These are phyloP conservation scores for Thera obeliscata DNA, from an alignment of 2,888 invertebrate genomes.

Conservation along the genomic window DNA sequence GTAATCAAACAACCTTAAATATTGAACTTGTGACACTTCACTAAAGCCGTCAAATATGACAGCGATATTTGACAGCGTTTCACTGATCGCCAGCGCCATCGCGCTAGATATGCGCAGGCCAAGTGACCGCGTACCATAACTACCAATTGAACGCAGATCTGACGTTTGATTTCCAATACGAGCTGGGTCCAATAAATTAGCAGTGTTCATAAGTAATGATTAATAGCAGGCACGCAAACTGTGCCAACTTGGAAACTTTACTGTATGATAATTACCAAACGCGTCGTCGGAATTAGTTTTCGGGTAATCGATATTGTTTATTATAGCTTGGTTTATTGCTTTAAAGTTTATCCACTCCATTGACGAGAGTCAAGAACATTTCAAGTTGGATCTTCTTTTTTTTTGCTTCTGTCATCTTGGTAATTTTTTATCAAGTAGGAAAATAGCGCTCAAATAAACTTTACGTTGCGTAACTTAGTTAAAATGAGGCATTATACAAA, in stretches of 20 bases:
- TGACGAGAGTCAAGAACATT: background rate
- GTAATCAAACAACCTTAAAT: no score
- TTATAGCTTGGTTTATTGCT: conserved; percentile 10
- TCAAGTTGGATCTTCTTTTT: no score
- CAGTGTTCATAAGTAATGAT: conserved; percentile 29
- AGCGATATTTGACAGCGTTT: no score
- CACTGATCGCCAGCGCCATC: no score
- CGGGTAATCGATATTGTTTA: conserved; percentile 20
- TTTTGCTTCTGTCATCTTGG: no score
- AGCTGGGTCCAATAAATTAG: conserved; percentile 27
- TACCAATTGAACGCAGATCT: background rate
- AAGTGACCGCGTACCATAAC: background rate
- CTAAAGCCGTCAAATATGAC: no score
- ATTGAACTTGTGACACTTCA: no score
- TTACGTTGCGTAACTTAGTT: no score
- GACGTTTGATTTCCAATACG: conserved; percentile 29
- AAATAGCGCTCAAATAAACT: no score
- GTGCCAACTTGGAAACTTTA: conserved; percentile 27
- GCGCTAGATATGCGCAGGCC: background rate
- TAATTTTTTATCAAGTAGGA: no score
- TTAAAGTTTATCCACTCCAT: background rate
- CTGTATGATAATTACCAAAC: conserved; percentile 30
- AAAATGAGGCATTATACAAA: no score
- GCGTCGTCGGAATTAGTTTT: conserved; percentile 26
- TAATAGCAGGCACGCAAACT: conserved; percentile 29